Evolutionary conservation across 64 coral and sea anemone genomes (phyloP).

Genomic region (Dendrophyllia cribrosa): DNA sequence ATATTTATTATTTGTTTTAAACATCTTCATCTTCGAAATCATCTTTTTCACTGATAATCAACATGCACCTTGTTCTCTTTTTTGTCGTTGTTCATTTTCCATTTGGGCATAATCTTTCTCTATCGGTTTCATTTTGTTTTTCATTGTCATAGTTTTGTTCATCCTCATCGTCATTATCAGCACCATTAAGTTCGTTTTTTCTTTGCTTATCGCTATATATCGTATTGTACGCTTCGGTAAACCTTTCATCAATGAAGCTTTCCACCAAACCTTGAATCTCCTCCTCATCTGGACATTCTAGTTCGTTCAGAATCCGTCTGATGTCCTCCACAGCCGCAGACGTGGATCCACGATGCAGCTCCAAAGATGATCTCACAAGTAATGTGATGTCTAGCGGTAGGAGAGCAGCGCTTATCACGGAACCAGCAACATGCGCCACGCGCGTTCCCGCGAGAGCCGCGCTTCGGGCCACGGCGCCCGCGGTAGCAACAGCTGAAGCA

Average conservation of each 20-base stretch:
- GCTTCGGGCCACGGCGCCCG: background rate
- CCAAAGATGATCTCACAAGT: constrained; percentile 22
- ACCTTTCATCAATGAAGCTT: constrained; percentile 8
- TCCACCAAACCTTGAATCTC: background rate
- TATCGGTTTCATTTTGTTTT: too few species aligned
- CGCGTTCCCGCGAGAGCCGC: background rate
- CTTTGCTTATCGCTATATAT: too few species aligned
- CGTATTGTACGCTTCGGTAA: constrained; percentile 1
- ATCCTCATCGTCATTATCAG: too few species aligned
- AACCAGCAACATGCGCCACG: background rate
- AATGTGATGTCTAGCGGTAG: constrained; percentile 16
- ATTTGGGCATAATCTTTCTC: too few species aligned
- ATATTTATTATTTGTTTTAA: too few species aligned
- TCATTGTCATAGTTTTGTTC: too few species aligned
- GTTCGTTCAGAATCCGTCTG: background rate
- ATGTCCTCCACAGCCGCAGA: constrained; percentile 30
- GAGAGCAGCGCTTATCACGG: background rate
- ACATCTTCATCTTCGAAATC: too few species aligned
- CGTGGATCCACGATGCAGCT: constrained; percentile 7
- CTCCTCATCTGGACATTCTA: constrained; percentile 6
- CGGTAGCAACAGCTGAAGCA: background rate
- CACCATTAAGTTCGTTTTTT: too few species aligned
- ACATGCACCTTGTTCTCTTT: too few species aligned
- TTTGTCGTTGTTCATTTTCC: too few species aligned
- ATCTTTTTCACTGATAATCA: too few species aligned